Percentiles rank a stretch among this genome's conserved stretches.
phyloP scores from a whole-genome alignment of 2,888 invertebrate genomes.

The Rotaria magnacalcarata region DNA sequence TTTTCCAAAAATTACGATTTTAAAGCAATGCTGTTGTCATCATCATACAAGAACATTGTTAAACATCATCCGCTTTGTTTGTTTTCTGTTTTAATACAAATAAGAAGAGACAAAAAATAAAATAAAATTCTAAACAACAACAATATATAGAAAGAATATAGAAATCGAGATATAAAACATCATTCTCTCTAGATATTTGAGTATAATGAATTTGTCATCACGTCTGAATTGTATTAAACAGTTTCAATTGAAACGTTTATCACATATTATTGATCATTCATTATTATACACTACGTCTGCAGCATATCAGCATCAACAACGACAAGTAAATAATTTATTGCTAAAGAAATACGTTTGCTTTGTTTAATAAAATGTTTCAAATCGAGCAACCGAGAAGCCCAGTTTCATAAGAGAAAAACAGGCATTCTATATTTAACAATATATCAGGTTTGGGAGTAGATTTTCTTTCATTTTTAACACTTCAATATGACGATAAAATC shows the following conservation, averaged over 20 bases:
- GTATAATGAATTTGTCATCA: conserved; percentile 15
- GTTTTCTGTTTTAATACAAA: conserved; percentile 28
- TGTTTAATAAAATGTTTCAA: not conserved
- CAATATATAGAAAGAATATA: not conserved
- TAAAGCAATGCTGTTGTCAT: conserved; percentile 63
- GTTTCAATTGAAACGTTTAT: conserved; percentile 27
- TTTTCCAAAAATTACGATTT: conserved; percentile 96
- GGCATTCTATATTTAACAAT: too few species aligned
- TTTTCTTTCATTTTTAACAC: too few species aligned
- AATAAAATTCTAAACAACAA: conserved; percentile 13
- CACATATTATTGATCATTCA: conserved; percentile 17
- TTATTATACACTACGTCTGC: not conserved
- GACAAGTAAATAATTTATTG: not conserved
- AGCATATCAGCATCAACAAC: not conserved
- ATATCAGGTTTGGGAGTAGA: too few species aligned
- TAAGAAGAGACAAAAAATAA: not conserved
- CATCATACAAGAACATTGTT: not conserved
- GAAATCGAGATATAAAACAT: not conserved
- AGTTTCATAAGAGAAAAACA: too few species aligned
- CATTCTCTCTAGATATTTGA: conserved; percentile 26
- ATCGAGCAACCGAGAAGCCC: too few species aligned
- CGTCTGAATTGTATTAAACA: conserved; percentile 28
- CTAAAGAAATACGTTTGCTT: not conserved
- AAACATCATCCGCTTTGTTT: not conserved
- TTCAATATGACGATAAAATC: too few species aligned